These are phyloP conservation scores for Halichoeres trimaculatus DNA, from an alignment of 2,113 vertebrate species.

Conservation along the genomic window DNA sequence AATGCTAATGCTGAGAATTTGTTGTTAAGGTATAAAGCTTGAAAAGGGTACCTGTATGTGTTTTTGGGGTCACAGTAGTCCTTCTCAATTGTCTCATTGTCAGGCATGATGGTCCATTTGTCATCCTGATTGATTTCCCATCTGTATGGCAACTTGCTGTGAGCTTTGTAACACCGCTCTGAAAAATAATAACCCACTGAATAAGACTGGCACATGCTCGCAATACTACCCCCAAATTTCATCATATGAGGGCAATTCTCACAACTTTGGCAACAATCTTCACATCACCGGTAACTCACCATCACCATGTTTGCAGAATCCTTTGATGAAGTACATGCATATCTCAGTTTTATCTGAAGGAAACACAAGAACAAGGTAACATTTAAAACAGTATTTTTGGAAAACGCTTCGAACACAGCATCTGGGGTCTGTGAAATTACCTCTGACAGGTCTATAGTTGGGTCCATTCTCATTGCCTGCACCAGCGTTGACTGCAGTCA, in stretches of 20 bases:
- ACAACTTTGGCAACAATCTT: too few species aligned
- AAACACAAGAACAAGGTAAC: constrained; percentile 1
- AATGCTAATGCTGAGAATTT: too few species aligned
- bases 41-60: constrained; percentile 65
- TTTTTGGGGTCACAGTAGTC: constrained; percentile 79
- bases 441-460: constrained; percentile 7
- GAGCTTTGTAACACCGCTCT: constrained; percentile 75
- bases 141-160: constrained; percentile 79
- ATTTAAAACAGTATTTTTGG: background rate
- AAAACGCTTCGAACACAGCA: background rate
- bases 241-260: too few species aligned
- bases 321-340: constrained; percentile 82
- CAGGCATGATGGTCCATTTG: constrained; percentile 65
- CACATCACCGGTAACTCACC: constrained; percentile 59
- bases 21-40: too few species aligned
- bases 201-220: background rate
- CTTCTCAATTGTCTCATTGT: constrained; percentile 76
- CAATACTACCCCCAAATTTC: background rate
- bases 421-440: constrained; percentile 8
- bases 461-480: accelerated
- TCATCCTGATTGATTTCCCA: constrained; percentile 72
- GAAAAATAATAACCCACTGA: background rate
- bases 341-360: constrained; percentile 80
- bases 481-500: background rate
- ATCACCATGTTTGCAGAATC: constrained; percentile 66